Percentiles rank a stretch among this genome's conserved stretches.
Conservation (phyloP, 23 tunicate genomes). For the Halocynthia aurantium region DNA sequence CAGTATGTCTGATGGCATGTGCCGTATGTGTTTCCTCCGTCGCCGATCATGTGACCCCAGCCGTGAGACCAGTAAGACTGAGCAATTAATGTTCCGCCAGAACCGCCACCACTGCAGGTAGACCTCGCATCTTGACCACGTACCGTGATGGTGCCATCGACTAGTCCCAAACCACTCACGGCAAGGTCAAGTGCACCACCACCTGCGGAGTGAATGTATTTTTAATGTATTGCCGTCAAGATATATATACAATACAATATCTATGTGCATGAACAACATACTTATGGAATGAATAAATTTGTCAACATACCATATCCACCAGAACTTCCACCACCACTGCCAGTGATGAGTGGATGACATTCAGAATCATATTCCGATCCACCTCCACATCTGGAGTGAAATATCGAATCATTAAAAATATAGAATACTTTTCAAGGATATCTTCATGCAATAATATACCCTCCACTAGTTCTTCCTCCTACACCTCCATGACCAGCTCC, state of each 20-base stretch:
- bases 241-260: background rate
- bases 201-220: background rate
- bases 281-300: background rate
- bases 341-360: conserved; percentile 2
- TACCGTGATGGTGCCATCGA: conserved; percentile 9
- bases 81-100: conserved; percentile 11
- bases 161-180: conserved; percentile 15
- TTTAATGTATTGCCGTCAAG: background rate
- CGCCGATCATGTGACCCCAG: conserved; percentile 14
- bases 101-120: conserved; percentile 14
- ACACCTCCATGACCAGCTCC: conserved; percentile 12
- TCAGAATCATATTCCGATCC: conserved; percentile 9
- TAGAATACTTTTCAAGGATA: background rate
- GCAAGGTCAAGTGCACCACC: conserved; percentile 25
- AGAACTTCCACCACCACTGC: conserved; percentile 24
- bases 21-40: conserved; percentile 17
- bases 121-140: conserved; percentile 2
- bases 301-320: background rate
- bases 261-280: too few species aligned
- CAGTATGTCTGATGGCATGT: background rate
- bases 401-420: too few species aligned
- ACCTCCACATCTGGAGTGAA: conserved; percentile 2
- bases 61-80: conserved; percentile 15
- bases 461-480: conserved; percentile 12
- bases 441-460: background rate